phyloP scores from a whole-genome alignment of 2,113 vertebrate species.

The Thinocorus orbignyianus region DNA sequence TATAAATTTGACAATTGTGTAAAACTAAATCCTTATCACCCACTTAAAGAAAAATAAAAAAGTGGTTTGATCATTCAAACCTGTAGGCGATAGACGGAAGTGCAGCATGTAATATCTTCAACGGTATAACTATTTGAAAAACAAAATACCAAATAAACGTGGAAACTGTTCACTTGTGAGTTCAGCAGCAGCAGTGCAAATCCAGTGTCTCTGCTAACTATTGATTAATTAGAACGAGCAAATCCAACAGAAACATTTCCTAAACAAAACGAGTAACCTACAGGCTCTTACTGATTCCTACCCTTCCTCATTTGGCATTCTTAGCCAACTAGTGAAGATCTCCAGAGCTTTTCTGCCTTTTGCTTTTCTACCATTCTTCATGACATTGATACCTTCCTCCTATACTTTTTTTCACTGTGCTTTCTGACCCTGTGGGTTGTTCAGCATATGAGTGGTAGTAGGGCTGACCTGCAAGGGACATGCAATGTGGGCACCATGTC shows the following conservation, averaged over 20 bases:
- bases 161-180: background rate
- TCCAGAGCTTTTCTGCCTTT: background rate
- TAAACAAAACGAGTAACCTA: background rate
- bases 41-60: background rate
- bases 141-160: background rate
- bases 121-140: background rate
- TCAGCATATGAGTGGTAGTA: background rate
- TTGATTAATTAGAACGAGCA: background rate
- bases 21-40: background rate
- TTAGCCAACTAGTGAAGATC: background rate
- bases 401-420: background rate
- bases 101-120: background rate
- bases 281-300: background rate
- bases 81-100: background rate
- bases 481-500: background rate
- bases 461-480: background rate
- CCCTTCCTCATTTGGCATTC: background rate
- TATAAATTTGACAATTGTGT: background rate
- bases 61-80: background rate
- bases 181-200: background rate
- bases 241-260: background rate
- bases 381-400: background rate
- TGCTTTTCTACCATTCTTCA: background rate
- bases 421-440: background rate
- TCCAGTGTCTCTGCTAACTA: background rate